Base-by-base conservation (phyloP, 37 sponge, comb jelly and placozoan species). In the Aphrocallistes beatrix region DNA sequence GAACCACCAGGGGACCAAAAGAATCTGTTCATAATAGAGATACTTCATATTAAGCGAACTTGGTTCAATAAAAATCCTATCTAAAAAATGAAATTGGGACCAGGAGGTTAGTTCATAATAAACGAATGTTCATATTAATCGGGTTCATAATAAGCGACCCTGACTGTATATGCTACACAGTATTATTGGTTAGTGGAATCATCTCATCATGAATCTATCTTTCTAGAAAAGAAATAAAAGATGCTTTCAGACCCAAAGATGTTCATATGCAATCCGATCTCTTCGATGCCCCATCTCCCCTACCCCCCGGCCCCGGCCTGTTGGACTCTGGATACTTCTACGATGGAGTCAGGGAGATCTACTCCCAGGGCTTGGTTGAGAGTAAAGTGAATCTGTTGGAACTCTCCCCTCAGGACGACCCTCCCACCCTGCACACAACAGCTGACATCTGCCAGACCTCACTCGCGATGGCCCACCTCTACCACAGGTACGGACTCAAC, bases 371-470 rank as follows among this genome's bases (percentile, higher is more conserved):
- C 34, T 19, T 60, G 75, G 75, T 13, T 19, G 75, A 60, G 75
- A 3, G n/a, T 13, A 60, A 60, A 30, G 75, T 60, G 25, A 60
- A 60, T 13, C 75, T 60, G 25, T 30, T 60, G 17, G 75, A 60
- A 30, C 34, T 60, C 6, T 60, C 75, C n/a, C 75, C 75, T 60
- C 75, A 60, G 34, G 75, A 60, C 75, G 75, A 60, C 3, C 75
- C 75, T 3, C 75, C 75, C 34, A 60, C 75, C 34, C 75, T 60
- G 28, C 75, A 60, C 75, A 60, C 75, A 13, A 60, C 75, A 28
- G 75, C 75, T 13, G 75, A 60, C 75, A 60, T 60, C 75, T 60
- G 75, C 34, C 75, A 60, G 32, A 60, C 75, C 75, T 60, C 75
- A 3, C 75, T 60, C 25, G n/a, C n/a, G 75, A 60, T 60, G 75